Conservation (phyloP, 1,140 invertebrate species). For the Streblospio benedicti region DNA sequence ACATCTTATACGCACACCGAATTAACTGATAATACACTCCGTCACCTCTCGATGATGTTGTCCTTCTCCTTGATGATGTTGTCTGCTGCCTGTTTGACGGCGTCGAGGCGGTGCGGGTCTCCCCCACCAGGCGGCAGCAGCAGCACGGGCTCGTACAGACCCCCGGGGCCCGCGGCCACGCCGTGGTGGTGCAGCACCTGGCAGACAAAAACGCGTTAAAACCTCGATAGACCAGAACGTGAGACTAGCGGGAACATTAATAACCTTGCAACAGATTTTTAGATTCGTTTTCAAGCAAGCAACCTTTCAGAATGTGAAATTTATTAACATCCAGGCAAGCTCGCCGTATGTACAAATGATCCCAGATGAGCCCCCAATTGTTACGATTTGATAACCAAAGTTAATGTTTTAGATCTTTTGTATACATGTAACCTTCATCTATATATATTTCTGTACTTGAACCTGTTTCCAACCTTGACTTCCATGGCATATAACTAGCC, state of each 20-base stretch:
- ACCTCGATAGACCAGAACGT: background rate
- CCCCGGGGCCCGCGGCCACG: background rate
- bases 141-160: background rate
- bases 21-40: no score
- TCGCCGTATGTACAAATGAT: no score
- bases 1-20: no score
- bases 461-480: no score
- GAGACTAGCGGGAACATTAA: background rate
- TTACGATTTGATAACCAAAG: no score
- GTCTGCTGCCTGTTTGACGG: conserved; percentile 6
- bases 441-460: no score
- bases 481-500: background rate
- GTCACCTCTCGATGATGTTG: conserved; percentile 6
- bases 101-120: conserved; percentile 3
- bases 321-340: no score
- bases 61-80: conserved; percentile 13
- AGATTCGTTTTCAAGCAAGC: background rate
- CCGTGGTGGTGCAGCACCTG: background rate
- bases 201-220: background rate
- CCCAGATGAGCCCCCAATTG: no score
- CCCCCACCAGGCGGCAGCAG: background rate
- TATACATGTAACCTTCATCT: no score
- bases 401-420: no score
- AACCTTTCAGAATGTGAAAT: background rate
- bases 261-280: background rate